Percentiles rank a stretch among this genome's conserved stretches.
Evolutionary conservation across 1,140 invertebrate species (phyloP).

Genomic region (Drosophila sechellia): DNA sequence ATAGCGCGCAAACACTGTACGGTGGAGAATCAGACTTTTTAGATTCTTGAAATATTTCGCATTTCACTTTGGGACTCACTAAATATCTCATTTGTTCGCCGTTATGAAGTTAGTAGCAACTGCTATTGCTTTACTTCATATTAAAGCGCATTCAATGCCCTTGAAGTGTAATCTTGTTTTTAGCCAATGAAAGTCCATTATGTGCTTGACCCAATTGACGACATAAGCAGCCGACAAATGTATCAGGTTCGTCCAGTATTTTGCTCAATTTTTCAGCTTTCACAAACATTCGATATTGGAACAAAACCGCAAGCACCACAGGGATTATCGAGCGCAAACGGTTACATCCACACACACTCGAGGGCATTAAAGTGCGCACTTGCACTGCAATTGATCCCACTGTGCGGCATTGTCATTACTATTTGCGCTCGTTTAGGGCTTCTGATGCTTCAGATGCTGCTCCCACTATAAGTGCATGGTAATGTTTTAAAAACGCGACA

Average conservation of each 20-base stretch:
- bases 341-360: background rate
- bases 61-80: background rate
- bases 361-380: conserved; percentile 4
- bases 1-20: conserved; percentile 35
- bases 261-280: background rate
- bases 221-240: background rate
- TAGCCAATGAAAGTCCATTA: background rate
- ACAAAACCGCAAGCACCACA: background rate
- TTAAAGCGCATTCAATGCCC: background rate
- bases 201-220: background rate
- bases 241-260: conserved; percentile 10
- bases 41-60: background rate
- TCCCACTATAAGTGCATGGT: conserved; percentile 66
- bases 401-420: conserved; percentile 74
- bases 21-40: background rate
- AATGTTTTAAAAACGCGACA: conserved; percentile 73
- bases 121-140: no score
- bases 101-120: no score
- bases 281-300: conserved; percentile 6
- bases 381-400: conserved; percentile 44
- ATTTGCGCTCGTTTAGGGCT: conserved; percentile 76
- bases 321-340: conserved; percentile 2
- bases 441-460: conserved; percentile 17
- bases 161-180: no score
- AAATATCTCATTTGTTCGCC: no score